These are phyloP conservation scores for Lepidothrix coronata DNA, from an alignment of 2,113 vertebrate species.

Conservation along the genomic window DNA sequence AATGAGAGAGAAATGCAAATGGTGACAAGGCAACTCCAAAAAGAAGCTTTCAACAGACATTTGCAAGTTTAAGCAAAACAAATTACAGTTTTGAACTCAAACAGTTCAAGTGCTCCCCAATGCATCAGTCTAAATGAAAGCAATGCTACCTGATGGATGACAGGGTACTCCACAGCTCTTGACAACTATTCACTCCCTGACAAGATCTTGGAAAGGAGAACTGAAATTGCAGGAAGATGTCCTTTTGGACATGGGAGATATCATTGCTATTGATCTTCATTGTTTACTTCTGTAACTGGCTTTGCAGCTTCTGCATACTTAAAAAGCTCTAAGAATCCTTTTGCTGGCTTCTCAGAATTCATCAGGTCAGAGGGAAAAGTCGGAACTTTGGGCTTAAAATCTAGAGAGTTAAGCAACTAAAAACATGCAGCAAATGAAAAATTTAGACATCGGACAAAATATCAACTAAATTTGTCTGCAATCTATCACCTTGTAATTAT, in stretches of 20 bases:
- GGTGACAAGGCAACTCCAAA: background rate
- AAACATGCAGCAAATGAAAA: background rate
- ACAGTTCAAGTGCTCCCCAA: background rate
- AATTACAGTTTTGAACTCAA: background rate
- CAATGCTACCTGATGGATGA: background rate
- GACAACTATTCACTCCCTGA: background rate
- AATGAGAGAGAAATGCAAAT: background rate
- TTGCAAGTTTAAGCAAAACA: background rate
- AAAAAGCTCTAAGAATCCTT: background rate
- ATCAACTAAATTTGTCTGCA: background rate
- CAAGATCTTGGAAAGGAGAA: background rate
- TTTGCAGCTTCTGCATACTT: background rate
- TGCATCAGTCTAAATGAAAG: background rate
- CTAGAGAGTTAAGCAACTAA: background rate
- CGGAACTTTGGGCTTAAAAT: background rate
- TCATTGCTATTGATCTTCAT: background rate
- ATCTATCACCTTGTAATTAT: background rate
- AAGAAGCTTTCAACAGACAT: background rate
- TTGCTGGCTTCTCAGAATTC: background rate
- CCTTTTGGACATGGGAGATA: background rate
- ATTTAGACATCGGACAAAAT: background rate
- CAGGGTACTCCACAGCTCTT: background rate
- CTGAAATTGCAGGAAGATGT: background rate
- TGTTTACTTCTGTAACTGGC: background rate
- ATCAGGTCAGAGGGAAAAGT: background rate